Conservation (phyloP, 2,888 invertebrate species). For the Netelia melanura region DNA sequence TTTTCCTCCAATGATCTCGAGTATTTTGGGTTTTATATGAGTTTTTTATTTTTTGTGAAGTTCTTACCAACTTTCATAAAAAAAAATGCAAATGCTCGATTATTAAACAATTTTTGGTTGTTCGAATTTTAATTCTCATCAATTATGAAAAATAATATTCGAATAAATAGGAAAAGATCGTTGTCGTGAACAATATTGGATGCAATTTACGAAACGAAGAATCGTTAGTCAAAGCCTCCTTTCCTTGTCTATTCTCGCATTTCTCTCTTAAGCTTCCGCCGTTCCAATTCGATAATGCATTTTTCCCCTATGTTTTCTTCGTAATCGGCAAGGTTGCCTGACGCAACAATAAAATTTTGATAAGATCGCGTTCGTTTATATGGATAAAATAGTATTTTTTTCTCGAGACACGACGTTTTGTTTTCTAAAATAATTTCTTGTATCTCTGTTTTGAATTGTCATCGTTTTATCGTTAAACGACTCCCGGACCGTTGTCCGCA, state of each 20-base stretch:
- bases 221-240: slow-evolving; percentile 20
- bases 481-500: background rate
- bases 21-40: too few species aligned
- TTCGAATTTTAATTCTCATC: too few species aligned
- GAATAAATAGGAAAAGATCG: background rate
- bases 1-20: too few species aligned
- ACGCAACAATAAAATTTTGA: slow-evolving; percentile 29
- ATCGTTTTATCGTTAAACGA: background rate
- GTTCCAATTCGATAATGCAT: slow-evolving; percentile 46
- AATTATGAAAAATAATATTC: background rate
- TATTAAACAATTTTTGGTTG: too few species aligned
- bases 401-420: background rate
- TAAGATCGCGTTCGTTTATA: slow-evolving; percentile 34
- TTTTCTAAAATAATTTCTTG: slow-evolving; percentile 3
- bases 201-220: slow-evolving; percentile 4
- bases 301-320: background rate
- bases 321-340: slow-evolving; percentile 43
- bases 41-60: background rate
- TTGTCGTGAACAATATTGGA: background rate
- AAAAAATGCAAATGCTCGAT: too few species aligned
- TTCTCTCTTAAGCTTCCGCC: slow-evolving; percentile 9
- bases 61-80: too few species aligned
- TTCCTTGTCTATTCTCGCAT: background rate
- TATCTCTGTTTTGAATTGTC: background rate
- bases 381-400: background rate